These are phyloP conservation scores for Buceros bicornis DNA, from an alignment of 2,797 vertebrate species.

Conservation along the genomic window DNA sequence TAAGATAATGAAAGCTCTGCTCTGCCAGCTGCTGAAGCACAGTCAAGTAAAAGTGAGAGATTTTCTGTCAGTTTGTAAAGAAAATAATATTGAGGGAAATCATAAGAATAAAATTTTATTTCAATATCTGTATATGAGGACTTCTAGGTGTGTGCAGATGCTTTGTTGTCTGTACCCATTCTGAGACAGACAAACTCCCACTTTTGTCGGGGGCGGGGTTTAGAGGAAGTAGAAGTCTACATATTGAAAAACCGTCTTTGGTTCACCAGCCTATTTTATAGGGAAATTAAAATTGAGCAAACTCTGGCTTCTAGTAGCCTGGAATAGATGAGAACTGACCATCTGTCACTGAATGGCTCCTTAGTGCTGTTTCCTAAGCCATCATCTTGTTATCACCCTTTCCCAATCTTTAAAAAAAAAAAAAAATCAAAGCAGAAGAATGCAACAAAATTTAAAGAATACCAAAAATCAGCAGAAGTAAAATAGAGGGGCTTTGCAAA, in stretches of 20 bases:
- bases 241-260: background rate
- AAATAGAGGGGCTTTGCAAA: background rate
- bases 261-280: background rate
- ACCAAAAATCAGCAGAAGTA: background rate
- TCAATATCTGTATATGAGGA: background rate
- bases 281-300: background rate
- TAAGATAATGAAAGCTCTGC: background rate
- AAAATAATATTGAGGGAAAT: background rate
- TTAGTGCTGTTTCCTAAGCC: background rate
- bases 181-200: background rate
- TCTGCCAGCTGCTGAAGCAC: background rate
- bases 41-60: background rate
- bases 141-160: background rate
- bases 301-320: background rate
- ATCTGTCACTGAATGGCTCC: background rate
- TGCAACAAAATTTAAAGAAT: background rate
- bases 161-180: background rate
- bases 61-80: background rate
- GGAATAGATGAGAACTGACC: background rate
- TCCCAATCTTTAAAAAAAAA: background rate
- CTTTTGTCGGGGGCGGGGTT: background rate
- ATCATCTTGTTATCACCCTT: background rate
- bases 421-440: background rate
- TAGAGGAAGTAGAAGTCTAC: background rate
- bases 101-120: background rate